Percentiles rank a stretch among this genome's conserved stretches.
Conservation (phyloP, 1,140 invertebrate genomes). For the Holcopasites calliopsidis region DNA sequence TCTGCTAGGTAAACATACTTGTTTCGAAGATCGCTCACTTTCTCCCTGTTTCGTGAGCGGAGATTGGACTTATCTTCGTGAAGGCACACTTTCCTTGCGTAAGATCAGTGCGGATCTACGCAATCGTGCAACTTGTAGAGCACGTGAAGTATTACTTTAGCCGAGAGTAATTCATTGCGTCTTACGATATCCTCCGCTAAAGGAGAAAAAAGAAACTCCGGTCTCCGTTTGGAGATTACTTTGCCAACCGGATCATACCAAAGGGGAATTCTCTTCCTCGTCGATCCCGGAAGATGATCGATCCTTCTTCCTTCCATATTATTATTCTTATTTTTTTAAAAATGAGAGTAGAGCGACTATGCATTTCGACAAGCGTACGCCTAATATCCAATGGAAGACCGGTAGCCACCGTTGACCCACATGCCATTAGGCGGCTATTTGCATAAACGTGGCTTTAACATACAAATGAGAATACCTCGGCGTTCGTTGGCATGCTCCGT, state of each 20-base stretch:
- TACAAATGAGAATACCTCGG: not conserved
- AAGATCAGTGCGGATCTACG: slow-evolving; percentile 16
- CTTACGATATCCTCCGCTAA: slow-evolving; percentile 26
- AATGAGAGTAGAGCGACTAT: not conserved
- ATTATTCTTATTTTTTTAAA: too few relatives aligned
- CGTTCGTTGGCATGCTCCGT: not conserved
- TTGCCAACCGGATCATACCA: not conserved
- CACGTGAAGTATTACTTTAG: slow-evolving; percentile 20
- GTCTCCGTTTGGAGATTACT: not conserved
- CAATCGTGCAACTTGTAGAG: slow-evolving; percentile 16
- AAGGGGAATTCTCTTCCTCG: not conserved
- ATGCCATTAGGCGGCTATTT: not conserved
- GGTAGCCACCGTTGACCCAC: slow-evolving; percentile 1
- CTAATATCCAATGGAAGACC: too few relatives aligned
- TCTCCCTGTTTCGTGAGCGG: slow-evolving; percentile 25
- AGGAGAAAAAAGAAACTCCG: not conserved
- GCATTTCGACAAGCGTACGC: too few relatives aligned
- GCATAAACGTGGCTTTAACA: slow-evolving; percentile 1
- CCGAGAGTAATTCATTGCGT: slow-evolving; percentile 6
- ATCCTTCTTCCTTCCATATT: not conserved
- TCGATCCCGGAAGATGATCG: slow-evolving; percentile 5
- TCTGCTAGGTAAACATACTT: slow-evolving; percentile 21
- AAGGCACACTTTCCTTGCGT: slow-evolving; percentile 43
- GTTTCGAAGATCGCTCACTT: slow-evolving; percentile 36
- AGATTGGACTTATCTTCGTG: slow-evolving; percentile 17